Evolutionary conservation across 2,888 invertebrate species (phyloP).

Genomic region (Steinernema carpocapsae): DNA sequence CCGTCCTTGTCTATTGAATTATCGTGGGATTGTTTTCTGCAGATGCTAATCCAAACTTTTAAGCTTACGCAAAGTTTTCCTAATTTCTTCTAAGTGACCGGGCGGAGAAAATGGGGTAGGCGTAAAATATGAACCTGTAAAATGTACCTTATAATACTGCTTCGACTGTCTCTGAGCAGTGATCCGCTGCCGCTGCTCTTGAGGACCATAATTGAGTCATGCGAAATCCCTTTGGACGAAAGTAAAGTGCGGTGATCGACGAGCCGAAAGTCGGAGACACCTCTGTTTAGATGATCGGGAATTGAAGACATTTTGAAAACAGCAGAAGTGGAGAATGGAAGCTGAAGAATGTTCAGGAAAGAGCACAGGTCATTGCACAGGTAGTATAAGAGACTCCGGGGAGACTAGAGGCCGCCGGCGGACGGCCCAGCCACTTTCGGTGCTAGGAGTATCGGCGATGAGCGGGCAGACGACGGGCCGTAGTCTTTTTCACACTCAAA

Average conservation of each 20-base stretch:
- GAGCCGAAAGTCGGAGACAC: conserved; percentile 12
- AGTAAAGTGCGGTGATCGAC: background rate
- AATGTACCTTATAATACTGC: conserved; percentile 18
- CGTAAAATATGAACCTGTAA: background rate
- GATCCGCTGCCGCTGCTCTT: conserved; percentile 28
- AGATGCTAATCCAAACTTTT: background rate
- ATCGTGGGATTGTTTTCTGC: background rate
- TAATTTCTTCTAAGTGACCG: too few species aligned
- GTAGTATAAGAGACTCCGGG: conserved; percentile 13
- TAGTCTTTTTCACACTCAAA: conserved; percentile 35
- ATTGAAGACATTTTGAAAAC: conserved; percentile 12
- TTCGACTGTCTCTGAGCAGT: conserved; percentile 10
- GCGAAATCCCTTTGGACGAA: conserved; percentile 26
- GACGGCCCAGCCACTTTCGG: conserved; percentile 32
- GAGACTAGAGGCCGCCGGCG: conserved; percentile 21
- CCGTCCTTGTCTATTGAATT: conserved; percentile 25
- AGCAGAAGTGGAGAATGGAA: background rate
- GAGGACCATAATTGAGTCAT: conserved; percentile 3
- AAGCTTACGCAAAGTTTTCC: background rate
- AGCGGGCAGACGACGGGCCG: conserved; percentile 23
- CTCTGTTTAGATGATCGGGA: conserved; percentile 23
- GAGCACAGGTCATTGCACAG: conserved; percentile 34
- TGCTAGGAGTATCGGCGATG: conserved; percentile 23
- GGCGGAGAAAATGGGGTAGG: too few species aligned
- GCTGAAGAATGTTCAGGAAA: conserved; percentile 19